Evolutionary conservation across 1,140 invertebrate genomes (phyloP).

Genomic region (Sminthurides bifidus): DNA sequence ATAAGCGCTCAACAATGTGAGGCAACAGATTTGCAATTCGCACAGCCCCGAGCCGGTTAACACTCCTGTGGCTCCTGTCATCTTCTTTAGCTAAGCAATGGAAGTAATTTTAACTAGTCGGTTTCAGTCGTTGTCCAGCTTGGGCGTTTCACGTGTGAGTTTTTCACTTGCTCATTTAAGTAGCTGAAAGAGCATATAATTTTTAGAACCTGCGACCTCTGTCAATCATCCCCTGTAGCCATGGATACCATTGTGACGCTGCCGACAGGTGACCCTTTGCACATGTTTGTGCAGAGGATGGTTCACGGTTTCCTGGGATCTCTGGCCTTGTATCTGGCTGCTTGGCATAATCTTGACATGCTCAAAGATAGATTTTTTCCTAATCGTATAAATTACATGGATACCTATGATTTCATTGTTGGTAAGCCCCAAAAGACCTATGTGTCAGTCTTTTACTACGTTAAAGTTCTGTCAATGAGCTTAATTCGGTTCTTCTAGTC

Average conservation of each 20-base stretch:
- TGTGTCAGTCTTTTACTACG: too few species aligned
- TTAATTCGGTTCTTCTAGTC: too few species aligned
- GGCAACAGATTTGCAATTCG: too few species aligned
- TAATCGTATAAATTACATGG: not conserved
- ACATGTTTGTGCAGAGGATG: not conserved
- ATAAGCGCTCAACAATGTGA: too few species aligned
- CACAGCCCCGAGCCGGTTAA: too few species aligned
- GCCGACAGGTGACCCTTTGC: not conserved
- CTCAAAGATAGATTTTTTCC: not conserved
- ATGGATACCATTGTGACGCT: not conserved
- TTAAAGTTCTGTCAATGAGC: too few species aligned
- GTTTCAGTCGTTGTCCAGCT: too few species aligned
- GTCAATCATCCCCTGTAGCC: not conserved
- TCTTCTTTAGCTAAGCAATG: too few species aligned
- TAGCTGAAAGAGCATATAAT: too few species aligned
- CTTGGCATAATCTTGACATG: constrained; percentile 3
- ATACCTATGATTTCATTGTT: constrained; percentile 6
- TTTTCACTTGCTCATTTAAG: not conserved
- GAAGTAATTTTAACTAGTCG: too few species aligned
- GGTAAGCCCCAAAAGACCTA: not conserved
- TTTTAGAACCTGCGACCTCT: too few species aligned
- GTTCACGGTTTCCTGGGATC: not conserved
- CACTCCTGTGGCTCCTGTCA: too few species aligned
- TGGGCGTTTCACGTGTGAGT: not conserved
- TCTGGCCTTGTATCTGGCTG: not conserved